A percentile compares a stretch with the other conserved stretches of the same genome.
Evolutionary conservation across 2,888 invertebrate genomes (phyloP).

Genomic region (Drosophila incognita): DNA sequence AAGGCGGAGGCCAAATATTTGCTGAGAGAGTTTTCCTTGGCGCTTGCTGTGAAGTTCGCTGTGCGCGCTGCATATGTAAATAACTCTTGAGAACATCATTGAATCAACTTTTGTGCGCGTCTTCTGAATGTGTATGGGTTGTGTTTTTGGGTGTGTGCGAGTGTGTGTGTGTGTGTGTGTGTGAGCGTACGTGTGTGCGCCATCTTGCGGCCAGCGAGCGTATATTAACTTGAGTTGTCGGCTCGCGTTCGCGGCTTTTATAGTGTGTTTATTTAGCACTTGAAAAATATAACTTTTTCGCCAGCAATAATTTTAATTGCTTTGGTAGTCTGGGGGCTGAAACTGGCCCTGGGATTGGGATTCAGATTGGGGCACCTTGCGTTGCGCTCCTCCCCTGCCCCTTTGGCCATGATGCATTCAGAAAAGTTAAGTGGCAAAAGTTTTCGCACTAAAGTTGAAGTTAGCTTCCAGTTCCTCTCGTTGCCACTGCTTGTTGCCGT

Average conservation of each 20-base stretch:
- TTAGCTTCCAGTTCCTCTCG: conserved; percentile 52
- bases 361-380: conserved; percentile 33
- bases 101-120: conserved; percentile 65
- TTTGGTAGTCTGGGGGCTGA: conserved; percentile 61
- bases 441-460: conserved; percentile 80
- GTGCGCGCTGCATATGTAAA: conserved; percentile 74
- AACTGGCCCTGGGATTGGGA: conserved; percentile 39
- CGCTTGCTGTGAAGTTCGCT: conserved; percentile 42
- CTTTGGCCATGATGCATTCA: conserved; percentile 46
- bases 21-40: conserved; percentile 51
- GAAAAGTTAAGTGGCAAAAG: conserved; percentile 79
- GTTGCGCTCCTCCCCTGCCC: background rate
- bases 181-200: conserved; percentile 8
- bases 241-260: conserved; percentile 64
- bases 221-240: conserved; percentile 54
- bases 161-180: conserved; percentile 11
- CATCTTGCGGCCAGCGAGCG: conserved; percentile 40
- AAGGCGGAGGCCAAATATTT: conserved; percentile 60
- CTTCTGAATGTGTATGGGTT: conserved; percentile 19
- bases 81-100: conserved; percentile 71
- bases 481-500: conserved; percentile 13
- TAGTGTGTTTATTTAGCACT: conserved; percentile 83
- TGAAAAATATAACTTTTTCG: conserved; percentile 82
- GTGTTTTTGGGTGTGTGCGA: conserved; percentile 7
- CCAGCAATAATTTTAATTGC: conserved; percentile 83